Percentiles rank a stretch among this genome's conserved stretches.
phyloP scores from a whole-genome alignment of 2,888 invertebrate genomes.

The Lingula anatina region DNA sequence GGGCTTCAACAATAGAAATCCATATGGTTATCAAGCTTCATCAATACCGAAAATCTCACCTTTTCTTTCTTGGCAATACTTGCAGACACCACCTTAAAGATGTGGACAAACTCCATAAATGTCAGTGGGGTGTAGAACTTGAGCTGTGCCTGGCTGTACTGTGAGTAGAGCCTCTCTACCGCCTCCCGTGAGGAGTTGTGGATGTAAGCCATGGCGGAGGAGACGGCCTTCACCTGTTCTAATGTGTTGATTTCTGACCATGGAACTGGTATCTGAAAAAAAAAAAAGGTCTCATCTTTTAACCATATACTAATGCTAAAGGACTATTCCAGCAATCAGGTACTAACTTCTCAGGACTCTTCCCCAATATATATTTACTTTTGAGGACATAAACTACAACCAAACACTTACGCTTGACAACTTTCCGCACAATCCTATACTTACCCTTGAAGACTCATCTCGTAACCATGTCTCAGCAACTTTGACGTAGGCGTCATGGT shows the following conservation, averaged over 20 bases:
- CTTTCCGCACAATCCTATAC: too few relatives aligned
- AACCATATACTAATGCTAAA: too few relatives aligned
- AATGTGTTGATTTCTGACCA: conserved; percentile 29
- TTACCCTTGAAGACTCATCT: too few relatives aligned
- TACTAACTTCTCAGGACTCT: too few relatives aligned
- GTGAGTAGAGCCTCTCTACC: conserved; percentile 37
- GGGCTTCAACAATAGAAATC: too few relatives aligned
- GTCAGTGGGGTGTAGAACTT: conserved; percentile 42
- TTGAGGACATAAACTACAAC: too few relatives aligned
- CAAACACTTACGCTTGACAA: too few relatives aligned
- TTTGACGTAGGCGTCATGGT: conserved; percentile 29
- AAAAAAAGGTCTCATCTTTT: too few relatives aligned
- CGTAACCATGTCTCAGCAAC: conserved; percentile 37
- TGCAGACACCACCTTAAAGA: conserved; percentile 40
- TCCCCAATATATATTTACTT: too few relatives aligned
- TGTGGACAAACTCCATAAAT: conserved; percentile 43
- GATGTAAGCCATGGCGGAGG: conserved; percentile 45
- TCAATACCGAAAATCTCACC: too few relatives aligned
- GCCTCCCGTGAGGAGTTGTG: conserved; percentile 38
- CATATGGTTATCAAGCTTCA: too few relatives aligned
- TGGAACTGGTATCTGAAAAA: conserved; percentile 31
- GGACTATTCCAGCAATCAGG: too few relatives aligned
- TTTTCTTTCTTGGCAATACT: conserved; percentile 35
- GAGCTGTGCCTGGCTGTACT: conserved; percentile 33
- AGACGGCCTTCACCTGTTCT: conserved; percentile 35